Conservation (phyloP, 2,113 vertebrate species). For the Dinomys branickii region DNA sequence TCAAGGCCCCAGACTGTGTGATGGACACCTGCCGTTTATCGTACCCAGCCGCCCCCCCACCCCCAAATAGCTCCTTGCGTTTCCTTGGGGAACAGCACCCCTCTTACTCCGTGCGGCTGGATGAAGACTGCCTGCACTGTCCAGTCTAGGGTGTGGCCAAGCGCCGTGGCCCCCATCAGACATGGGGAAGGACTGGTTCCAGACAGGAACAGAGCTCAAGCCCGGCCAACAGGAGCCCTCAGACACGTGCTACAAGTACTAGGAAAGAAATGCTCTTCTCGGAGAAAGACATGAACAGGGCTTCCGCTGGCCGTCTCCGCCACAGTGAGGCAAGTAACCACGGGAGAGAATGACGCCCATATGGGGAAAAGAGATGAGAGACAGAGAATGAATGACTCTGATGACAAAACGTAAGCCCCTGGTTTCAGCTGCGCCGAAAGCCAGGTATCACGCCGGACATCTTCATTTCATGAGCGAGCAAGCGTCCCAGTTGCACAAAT, state of each 20-base stretch:
- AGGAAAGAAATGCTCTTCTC: background rate
- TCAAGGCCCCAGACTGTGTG: background rate
- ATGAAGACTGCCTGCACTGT: background rate
- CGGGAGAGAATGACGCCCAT: background rate
- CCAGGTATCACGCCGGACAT: background rate
- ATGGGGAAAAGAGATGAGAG: background rate
- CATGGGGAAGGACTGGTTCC: background rate
- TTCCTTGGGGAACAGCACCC: background rate
- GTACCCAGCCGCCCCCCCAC: background rate
- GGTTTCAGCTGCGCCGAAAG: conserved; percentile 27
- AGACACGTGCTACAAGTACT: background rate
- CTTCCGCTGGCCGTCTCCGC: background rate
- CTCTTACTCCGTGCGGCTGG: background rate
- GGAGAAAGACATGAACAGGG: background rate
- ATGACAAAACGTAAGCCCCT: background rate
- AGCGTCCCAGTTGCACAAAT: background rate
- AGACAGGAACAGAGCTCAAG: background rate
- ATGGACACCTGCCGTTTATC: no score
- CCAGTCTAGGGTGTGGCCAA: background rate
- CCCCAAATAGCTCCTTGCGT: background rate
- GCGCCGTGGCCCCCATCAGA: background rate
- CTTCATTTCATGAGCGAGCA: background rate
- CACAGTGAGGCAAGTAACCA: background rate
- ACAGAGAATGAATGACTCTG: background rate
- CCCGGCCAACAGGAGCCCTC: background rate